Base-by-base conservation (phyloP, 1,140 invertebrate species). In the Zelostemma sp. region DNA sequence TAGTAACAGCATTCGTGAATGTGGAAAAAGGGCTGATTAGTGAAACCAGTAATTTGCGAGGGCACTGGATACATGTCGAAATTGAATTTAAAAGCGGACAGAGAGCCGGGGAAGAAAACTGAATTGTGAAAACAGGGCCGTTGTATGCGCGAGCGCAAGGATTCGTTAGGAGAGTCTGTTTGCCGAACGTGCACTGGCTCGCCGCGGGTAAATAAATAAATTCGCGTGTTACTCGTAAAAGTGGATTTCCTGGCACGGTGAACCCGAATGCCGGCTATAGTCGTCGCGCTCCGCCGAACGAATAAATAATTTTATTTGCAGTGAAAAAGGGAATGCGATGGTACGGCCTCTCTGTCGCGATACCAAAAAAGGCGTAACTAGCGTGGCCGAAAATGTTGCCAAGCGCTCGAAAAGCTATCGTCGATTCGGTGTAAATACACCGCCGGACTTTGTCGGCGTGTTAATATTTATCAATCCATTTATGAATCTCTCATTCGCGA, bases 281-380 rank as follows among this genome's bases (percentile, higher is more conserved):
- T 11, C n/a, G n/a, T 49, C 15, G 47, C 28, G 56, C 54, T 45
- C 40, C 49, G 51, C 50, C 35, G 67, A 46, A 57, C 69, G 69
- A 74, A 77, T 74, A 73, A 73, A 75, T 77, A 77, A 77, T 77
- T 77, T 77, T 75, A 73, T 77, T 77, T 75, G 71, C 63, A 19
- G 40, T 18, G 55, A 14, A 61, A 60, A 60, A 66, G 61, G 55
- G 49, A n/a, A n/a, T n/a, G n/a, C n/a, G n/a, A n/a, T n/a, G n/a
- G n/a, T n/a, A n/a, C n/a, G 40, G 6, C 21, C 21, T 25, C 21
- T 6, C 21, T 45, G 47, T 57, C 14, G 48, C 46, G 56, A 69
- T 69, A 69, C 60, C 46, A 51, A 61, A 70, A 65, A 65, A 61
- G 50, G 40, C 59, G 41, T 57, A 45, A 56, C 48, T 47, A 54